Conservation (phyloP, 2,113 vertebrate species). For the Apeltes quadracus region DNA sequence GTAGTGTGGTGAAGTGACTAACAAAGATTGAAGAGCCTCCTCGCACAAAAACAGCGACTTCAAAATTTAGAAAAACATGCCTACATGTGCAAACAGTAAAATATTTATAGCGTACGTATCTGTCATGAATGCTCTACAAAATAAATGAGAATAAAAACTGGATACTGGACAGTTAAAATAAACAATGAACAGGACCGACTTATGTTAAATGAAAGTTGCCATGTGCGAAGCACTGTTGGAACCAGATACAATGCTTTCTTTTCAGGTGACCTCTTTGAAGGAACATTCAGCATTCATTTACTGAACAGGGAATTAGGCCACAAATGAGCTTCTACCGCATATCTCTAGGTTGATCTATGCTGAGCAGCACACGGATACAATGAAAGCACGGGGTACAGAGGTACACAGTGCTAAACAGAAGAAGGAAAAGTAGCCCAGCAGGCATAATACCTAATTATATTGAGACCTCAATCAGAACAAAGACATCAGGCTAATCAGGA, state of each 20-base stretch:
- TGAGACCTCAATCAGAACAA: slow-evolving; percentile 17
- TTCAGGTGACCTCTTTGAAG: slow-evolving; percentile 7
- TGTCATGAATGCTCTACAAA: slow-evolving; percentile 54
- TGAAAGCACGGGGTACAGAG: slow-evolving; percentile 18
- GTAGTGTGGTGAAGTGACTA: background rate
- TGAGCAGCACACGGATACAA: slow-evolving; percentile 33
- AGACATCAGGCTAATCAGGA: slow-evolving; percentile 35
- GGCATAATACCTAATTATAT: slow-evolving; percentile 22
- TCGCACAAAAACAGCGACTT: slow-evolving; percentile 8
- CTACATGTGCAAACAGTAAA: slow-evolving; percentile 49
- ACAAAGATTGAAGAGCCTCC: slow-evolving; percentile 2
- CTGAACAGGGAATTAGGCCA: slow-evolving; percentile 39
- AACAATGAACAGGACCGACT: background rate
- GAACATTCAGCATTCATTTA: slow-evolving; percentile 37
- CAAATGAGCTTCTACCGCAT: slow-evolving; percentile 17
- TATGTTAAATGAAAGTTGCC: background rate
- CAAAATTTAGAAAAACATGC: slow-evolving; percentile 21
- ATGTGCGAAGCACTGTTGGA: background rate
- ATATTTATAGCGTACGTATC: slow-evolving; percentile 47
- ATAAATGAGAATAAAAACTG: slow-evolving; percentile 44
- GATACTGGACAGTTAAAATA: slow-evolving; percentile 18
- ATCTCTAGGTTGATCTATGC: slow-evolving; percentile 19
- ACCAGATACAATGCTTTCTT: slow-evolving; percentile 3
- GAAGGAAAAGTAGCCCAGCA: slow-evolving; percentile 1
- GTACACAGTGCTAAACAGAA: slow-evolving; percentile 32